Evolutionary conservation across 2,797 vertebrate species (phyloP).

Genomic region (Capromys pilorides): DNA sequence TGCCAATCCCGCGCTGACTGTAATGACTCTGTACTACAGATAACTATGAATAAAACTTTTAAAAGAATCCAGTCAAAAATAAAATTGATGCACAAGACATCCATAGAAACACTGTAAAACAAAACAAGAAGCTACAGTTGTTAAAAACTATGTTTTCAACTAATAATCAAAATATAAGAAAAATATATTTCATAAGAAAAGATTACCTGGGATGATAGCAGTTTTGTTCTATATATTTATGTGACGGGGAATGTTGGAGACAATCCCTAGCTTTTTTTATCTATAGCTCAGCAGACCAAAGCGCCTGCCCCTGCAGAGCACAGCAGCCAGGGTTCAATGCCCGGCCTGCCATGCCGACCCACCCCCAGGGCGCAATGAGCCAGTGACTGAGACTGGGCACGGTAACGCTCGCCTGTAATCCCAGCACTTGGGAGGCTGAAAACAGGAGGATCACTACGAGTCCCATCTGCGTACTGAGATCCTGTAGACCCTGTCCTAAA

Average conservation of each 20-base stretch:
- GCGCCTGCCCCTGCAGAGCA: too few relatives aligned
- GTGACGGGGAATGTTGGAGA: not conserved
- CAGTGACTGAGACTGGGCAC: too few relatives aligned
- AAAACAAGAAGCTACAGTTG: not conserved
- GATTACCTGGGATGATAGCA: not conserved
- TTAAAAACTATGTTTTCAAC: not conserved
- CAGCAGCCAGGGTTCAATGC: too few relatives aligned
- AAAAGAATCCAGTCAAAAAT: not conserved
- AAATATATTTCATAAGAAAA: not conserved
- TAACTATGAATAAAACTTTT: not conserved
- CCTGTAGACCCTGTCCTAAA: too few relatives aligned
- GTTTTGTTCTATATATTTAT: not conserved
- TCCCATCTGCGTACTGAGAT: too few relatives aligned
- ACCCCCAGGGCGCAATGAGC: too few relatives aligned
- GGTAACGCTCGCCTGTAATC: too few relatives aligned
- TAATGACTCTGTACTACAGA: not conserved
- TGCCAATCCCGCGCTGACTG: not conserved
- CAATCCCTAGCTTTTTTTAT: not conserved
- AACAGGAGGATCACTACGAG: too few relatives aligned
- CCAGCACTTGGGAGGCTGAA: too few relatives aligned
- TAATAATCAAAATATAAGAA: conserved; percentile 16
- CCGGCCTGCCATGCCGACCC: too few relatives aligned
- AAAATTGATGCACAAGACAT: not conserved
- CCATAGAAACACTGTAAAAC: not conserved
- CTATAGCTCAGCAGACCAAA: not conserved